phyloP scores from a whole-genome alignment of 2,888 invertebrate genomes.

The Toxonevra muliebris region DNA sequence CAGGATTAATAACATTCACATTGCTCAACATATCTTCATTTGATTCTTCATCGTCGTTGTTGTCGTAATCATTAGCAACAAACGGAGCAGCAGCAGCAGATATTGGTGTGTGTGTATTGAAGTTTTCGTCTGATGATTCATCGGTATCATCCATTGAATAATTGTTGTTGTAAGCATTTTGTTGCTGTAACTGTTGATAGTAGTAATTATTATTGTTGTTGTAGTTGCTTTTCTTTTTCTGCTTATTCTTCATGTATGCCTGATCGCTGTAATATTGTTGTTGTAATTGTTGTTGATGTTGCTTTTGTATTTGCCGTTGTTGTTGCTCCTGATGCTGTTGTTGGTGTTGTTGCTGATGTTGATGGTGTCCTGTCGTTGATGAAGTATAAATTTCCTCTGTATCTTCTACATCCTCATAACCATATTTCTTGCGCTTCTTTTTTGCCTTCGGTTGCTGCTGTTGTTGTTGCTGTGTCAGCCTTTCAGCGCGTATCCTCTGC shows the following conservation, averaged over 20 bases:
- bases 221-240: conserved; percentile 14
- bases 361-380: conserved; percentile 2
- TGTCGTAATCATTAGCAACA: conserved; percentile 18
- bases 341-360: conserved; percentile 13
- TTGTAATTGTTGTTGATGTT: conserved; percentile 21
- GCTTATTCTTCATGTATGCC: conserved; percentile 10
- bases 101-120: not conserved
- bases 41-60: conserved; percentile 43
- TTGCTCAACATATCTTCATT: conserved; percentile 35
- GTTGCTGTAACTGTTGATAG: conserved; percentile 28
- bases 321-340: conserved; percentile 30
- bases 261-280: conserved; percentile 13
- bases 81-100: not conserved
- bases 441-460: conserved; percentile 2
- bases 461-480: conserved; percentile 9
- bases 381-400: conserved; percentile 5
- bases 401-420: conserved; percentile 8
- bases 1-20: conserved; percentile 37
- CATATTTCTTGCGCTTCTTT: conserved; percentile 17
- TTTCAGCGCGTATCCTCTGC: conserved; percentile 3
- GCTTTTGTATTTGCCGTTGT: conserved; percentile 30
- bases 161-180: conserved; percentile 27
- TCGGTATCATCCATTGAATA: conserved; percentile 22
- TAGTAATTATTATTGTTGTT: conserved; percentile 28
- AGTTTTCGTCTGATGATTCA: conserved; percentile 5